Base-by-base conservation (phyloP, 2,888 invertebrate species). In the Protonemura montana region DNA sequence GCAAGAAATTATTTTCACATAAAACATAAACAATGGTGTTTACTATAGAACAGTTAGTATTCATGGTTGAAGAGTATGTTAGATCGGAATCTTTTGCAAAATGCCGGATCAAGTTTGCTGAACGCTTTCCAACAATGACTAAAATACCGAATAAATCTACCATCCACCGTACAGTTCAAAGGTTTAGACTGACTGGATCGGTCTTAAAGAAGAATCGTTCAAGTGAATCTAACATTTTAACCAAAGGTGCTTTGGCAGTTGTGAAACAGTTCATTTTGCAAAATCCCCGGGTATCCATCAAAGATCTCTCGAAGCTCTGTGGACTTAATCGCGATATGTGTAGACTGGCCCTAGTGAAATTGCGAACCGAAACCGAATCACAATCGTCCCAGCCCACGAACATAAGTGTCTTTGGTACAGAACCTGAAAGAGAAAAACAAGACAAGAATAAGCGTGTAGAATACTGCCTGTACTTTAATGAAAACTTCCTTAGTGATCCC, bases 81-180 rank as follows among this genome's bases (percentile, higher is more conserved):
- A 27, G 84, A 26, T 84, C 84, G 29, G 76, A 25, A 42, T 84
- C 84, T 0, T 84, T 84, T 84, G 76, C 84, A 1, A 84, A 76
- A 27, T 84, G 84, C 27, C 76, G 84, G 25, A 84, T 76, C 21
- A 84, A 84, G 76, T 84, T 84, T 84, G 84, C 84, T 2, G 84
- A 84, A 28, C 59, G n/a, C 26, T 84, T 84, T 76, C 84, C 84
- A 27, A 29, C 59, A 26, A 76, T 84, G 21, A 0, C 28, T 2
- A 84, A 84, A 28, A 29, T 84, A 13, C 84, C 84, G n/a, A 84
- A 84, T 76, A 84, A 84, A 76, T 84, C 84, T 27, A 84, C 84
- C 2, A 84, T 84, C n/a, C 84, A 84, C 27, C 59, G 84, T 16
- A 84, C 84, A 0, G 84, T 84, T n/a, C 84, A 84, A 76, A 5